These are phyloP conservation scores for Alaudala cheleensis DNA, from an alignment of 2,113 vertebrate genomes.

Conservation along the genomic window DNA sequence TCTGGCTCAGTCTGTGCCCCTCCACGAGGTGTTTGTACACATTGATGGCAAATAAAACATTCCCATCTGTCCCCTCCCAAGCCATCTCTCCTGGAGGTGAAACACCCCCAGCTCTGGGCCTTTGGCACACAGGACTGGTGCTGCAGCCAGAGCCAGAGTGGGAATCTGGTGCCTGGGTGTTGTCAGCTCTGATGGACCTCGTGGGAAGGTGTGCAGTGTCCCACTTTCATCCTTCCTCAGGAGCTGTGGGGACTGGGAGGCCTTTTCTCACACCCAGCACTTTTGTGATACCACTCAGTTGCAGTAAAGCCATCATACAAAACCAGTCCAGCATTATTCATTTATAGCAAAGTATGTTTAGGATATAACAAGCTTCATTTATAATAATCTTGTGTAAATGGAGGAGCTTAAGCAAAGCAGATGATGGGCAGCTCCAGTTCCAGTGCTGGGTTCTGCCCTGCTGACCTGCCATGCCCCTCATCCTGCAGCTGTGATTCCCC, in stretches of 20 bases:
- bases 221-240: neutral
- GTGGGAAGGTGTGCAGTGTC: neutral
- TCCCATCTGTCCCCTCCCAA: neutral
- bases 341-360: neutral
- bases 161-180: neutral
- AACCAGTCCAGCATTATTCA: neutral
- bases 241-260: fast-evolving
- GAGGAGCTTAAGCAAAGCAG: neutral
- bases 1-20: neutral
- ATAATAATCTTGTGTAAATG: neutral
- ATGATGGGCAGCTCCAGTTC: neutral
- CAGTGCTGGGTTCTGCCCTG: neutral
- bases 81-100: fast-evolving
- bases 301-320: neutral
- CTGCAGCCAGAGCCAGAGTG: neutral
- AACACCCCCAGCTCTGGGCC: neutral
- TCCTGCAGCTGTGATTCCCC: neutral
- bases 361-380: neutral
- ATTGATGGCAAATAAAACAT: neutral
- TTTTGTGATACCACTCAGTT: neutral
- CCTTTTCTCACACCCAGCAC: neutral
- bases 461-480: neutral
- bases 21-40: neutral
- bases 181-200: neutral
- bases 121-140: fast-evolving